These are phyloP conservation scores for Pogonus chalceus DNA, from an alignment of 1,140 invertebrate genomes.

Conservation along the genomic window DNA sequence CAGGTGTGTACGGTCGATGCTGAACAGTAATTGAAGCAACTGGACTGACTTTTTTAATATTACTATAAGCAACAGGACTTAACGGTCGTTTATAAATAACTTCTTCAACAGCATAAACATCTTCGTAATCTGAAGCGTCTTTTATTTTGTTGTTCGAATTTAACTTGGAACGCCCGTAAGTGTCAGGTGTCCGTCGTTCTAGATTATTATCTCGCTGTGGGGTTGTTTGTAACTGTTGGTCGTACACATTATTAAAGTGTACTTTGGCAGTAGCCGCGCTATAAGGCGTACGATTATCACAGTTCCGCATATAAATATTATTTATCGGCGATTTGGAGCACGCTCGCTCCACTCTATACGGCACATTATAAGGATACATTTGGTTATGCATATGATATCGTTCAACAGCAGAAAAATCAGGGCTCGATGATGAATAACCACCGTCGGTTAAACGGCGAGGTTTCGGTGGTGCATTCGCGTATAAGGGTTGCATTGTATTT, in stretches of 20 bases:
- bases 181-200: slow-evolving; percentile 70
- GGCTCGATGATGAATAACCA: slow-evolving; percentile 59
- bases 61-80: slow-evolving; percentile 37
- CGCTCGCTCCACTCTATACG: not conserved
- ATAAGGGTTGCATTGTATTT: slow-evolving; percentile 54
- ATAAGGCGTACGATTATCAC: not conserved
- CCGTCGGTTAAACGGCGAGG: slow-evolving; percentile 61
- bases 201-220: slow-evolving; percentile 19
- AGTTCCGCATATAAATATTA: not conserved
- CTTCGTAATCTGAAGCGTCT: slow-evolving; percentile 63
- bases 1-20: slow-evolving; percentile 26
- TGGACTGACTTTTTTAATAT: slow-evolving; percentile 22
- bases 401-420: slow-evolving; percentile 45
- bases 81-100: slow-evolving; percentile 42
- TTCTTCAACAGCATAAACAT: slow-evolving; percentile 52
- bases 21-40: slow-evolving; percentile 21
- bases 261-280: too few relatives aligned
- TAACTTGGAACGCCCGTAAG: slow-evolving; percentile 59
- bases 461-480: slow-evolving; percentile 83
- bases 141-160: slow-evolving; percentile 36
- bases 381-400: not conserved
- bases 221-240: not conserved
- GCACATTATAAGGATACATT: too few relatives aligned
- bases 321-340: not conserved
- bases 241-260: too few relatives aligned